Percentiles rank a stretch among this genome's conserved stretches.
Conservation (phyloP, 2,113 vertebrate genomes). For the Arizona elegans region DNA sequence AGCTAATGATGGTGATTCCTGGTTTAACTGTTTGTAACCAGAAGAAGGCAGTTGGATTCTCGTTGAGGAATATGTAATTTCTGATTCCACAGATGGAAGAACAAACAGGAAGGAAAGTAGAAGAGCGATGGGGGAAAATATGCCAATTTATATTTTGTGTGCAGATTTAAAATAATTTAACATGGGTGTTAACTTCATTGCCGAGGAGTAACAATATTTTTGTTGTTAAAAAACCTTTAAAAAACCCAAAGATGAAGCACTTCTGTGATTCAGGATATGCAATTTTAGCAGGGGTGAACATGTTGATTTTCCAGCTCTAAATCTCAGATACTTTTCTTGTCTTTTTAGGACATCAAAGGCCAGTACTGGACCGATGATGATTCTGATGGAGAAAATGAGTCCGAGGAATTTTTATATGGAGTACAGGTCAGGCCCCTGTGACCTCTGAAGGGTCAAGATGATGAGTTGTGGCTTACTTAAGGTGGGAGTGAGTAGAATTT, state of each 20-base stretch:
- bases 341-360: constrained; percentile 90
- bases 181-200: neutral
- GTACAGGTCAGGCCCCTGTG: constrained; percentile 83
- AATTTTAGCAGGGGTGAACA: neutral
- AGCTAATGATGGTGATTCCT: neutral
- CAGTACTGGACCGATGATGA: constrained; percentile 99
- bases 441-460: rapidly evolving
- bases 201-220: neutral
- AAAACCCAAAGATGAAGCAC: neutral
- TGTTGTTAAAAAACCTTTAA: neutral
- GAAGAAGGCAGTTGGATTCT: neutral
- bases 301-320: neutral
- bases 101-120: neutral
- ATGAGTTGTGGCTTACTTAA: too few relatives aligned
- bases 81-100: neutral
- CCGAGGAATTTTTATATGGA: constrained; percentile 94
- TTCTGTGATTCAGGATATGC: neutral
- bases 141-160: neutral
- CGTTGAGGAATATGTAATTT: neutral
- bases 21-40: neutral
- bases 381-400: constrained; percentile 96
- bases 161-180: neutral
- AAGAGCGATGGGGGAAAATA: too few relatives aligned
- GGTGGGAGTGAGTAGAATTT: neutral
- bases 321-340: neutral